Percentiles rank a stretch among this genome's conserved stretches.
Evolutionary conservation across 2,797 vertebrate species (phyloP).

Genomic region (Caiman crocodilus): DNA sequence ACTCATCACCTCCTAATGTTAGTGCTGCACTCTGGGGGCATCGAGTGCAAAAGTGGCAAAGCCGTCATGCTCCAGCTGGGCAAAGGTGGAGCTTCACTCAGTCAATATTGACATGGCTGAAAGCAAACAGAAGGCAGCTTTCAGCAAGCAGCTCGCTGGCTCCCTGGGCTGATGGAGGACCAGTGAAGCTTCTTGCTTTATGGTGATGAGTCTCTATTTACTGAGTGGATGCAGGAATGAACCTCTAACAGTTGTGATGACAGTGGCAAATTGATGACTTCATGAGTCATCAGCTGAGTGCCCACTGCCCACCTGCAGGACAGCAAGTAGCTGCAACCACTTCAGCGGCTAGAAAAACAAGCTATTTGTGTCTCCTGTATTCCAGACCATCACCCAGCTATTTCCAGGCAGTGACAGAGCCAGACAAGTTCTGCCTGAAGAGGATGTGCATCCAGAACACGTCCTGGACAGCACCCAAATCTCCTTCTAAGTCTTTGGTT

Average conservation of each 20-base stretch:
- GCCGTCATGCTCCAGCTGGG: conserved; percentile 69
- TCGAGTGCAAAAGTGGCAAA: conserved; percentile 67
- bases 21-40: conserved; percentile 61
- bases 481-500: background rate
- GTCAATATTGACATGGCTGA: conserved; percentile 74
- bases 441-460: background rate
- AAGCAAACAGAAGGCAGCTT: conserved; percentile 72
- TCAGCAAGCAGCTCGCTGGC: conserved; percentile 61
- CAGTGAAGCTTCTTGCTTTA: conserved; percentile 41
- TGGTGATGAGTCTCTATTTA: conserved; percentile 60
- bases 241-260: conserved; percentile 66
- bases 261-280: conserved; percentile 55
- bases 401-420: background rate
- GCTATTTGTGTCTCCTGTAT: background rate
- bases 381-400: background rate
- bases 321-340: conserved; percentile 40
- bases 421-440: background rate
- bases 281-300: conserved; percentile 42
- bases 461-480: background rate
- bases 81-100: conserved; percentile 68
- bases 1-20: conserved; percentile 74
- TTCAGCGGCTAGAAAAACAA: conserved; percentile 58
- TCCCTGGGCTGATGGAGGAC: conserved; percentile 59
- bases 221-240: conserved; percentile 63
- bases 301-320: conserved; percentile 51